These are phyloP conservation scores for Drosophila neutralis DNA, from an alignment of 2,888 invertebrate genomes.

Conservation along the genomic window DNA sequence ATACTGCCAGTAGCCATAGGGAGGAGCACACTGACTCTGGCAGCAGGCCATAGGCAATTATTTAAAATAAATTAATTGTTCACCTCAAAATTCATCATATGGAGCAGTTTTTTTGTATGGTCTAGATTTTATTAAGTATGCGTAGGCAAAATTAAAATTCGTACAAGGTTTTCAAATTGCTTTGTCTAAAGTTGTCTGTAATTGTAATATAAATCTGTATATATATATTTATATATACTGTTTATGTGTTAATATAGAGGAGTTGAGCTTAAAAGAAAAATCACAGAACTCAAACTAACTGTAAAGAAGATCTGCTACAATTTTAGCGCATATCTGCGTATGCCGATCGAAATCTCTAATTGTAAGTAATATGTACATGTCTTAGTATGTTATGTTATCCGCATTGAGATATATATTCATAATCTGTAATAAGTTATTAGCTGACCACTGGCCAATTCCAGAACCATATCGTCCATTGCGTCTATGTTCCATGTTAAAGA, in stretches of 20 bases:
- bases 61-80: slow-evolving; percentile 51
- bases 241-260: slow-evolving; percentile 34
- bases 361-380: slow-evolving; percentile 65
- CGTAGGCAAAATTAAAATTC: slow-evolving; percentile 39
- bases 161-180: slow-evolving; percentile 46
- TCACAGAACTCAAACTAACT: slow-evolving; percentile 76
- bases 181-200: slow-evolving; percentile 16
- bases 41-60: slow-evolving; percentile 28
- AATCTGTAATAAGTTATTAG: slow-evolving; percentile 39
- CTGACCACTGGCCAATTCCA: slow-evolving; percentile 19
- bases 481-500: slow-evolving; percentile 1
- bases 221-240: slow-evolving; percentile 14
- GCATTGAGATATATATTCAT: slow-evolving; percentile 54
- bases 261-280: slow-evolving; percentile 76
- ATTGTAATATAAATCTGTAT: slow-evolving; percentile 9
- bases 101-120: slow-evolving; percentile 22
- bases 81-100: slow-evolving; percentile 17
- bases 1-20: slow-evolving; percentile 39
- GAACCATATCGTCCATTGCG: neutral
- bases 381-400: slow-evolving; percentile 29
- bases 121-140: slow-evolving; percentile 52
- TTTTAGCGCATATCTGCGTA: slow-evolving; percentile 34
- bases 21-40: slow-evolving; percentile 5
- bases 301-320: slow-evolving; percentile 66
- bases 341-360: slow-evolving; percentile 42